Evolutionary conservation across 2,113 vertebrate genomes (phyloP).

Genomic region (Caretta caretta): DNA sequence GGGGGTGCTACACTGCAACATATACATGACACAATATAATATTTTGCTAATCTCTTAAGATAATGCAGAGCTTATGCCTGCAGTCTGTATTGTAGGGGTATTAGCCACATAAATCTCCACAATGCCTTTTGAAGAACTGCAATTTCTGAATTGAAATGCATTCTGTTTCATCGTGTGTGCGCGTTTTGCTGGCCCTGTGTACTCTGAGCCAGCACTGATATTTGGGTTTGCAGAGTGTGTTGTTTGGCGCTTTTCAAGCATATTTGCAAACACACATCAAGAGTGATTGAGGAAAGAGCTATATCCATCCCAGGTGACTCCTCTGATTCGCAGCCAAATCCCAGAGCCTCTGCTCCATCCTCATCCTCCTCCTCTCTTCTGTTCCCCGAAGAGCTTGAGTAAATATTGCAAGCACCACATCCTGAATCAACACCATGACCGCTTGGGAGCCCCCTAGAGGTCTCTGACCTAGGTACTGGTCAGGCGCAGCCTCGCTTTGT

Average conservation of each 20-base stretch:
- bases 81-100: conserved; percentile 7
- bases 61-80: conserved; percentile 24
- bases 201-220: background rate
- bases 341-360: background rate
- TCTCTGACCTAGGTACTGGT: background rate
- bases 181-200: background rate
- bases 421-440: background rate
- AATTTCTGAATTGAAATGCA: background rate
- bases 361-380: background rate
- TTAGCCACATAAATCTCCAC: background rate
- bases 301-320: background rate
- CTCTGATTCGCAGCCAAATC: rapidly evolving
- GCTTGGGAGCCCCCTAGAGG: background rate
- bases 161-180: background rate
- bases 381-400: too few species aligned
- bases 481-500: background rate
- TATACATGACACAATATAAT: background rate
- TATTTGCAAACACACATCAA: background rate
- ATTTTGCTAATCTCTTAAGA: conserved; percentile 26
- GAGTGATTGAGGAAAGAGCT: background rate
- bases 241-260: background rate
- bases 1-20: background rate
- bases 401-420: background rate
- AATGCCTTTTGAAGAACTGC: conserved; percentile 2
- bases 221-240: conserved; percentile 23